Conservation (phyloP, 1,140 invertebrate species). For the Homalodisca vitripennis region DNA sequence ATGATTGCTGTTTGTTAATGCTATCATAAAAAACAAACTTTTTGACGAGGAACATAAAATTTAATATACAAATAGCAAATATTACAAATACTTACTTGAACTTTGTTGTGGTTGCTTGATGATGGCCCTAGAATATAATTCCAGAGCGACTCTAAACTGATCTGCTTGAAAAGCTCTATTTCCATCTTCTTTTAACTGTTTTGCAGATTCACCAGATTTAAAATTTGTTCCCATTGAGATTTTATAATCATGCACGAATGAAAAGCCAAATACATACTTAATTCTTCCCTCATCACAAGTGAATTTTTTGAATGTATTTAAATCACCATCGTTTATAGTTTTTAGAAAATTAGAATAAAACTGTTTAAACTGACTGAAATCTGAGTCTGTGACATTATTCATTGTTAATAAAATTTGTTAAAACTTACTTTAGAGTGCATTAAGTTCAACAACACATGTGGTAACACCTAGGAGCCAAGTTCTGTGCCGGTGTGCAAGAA, state of each 20-base stretch:
- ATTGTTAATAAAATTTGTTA: too few species aligned
- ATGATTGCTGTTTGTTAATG: too few species aligned
- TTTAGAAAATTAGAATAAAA: constrained; percentile 23
- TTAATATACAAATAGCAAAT: background rate
- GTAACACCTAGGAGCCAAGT: too few species aligned
- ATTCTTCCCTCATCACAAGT: constrained; percentile 14
- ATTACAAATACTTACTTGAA: constrained; percentile 39
- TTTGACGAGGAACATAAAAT: background rate
- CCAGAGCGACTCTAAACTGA: constrained; percentile 70
- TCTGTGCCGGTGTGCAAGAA: too few species aligned
- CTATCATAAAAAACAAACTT: background rate
- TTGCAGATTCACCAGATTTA: constrained; percentile 47
- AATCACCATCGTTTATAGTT: constrained; percentile 5
- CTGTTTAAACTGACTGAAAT: constrained; percentile 22
- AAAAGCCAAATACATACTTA: constrained; percentile 11
- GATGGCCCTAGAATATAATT: constrained; percentile 71
- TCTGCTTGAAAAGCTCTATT: constrained; percentile 76
- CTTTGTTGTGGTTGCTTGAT: constrained; percentile 56
- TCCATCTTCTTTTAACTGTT: constrained; percentile 67
- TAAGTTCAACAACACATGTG: too few species aligned
- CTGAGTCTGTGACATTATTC: too few species aligned
- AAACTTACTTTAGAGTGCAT: too few species aligned
- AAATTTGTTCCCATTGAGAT: background rate
- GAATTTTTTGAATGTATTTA: constrained; percentile 12
- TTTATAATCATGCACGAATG: background rate